Conservation (phyloP, 1,140 invertebrate genomes). For the Eubasilissa regina region DNA sequence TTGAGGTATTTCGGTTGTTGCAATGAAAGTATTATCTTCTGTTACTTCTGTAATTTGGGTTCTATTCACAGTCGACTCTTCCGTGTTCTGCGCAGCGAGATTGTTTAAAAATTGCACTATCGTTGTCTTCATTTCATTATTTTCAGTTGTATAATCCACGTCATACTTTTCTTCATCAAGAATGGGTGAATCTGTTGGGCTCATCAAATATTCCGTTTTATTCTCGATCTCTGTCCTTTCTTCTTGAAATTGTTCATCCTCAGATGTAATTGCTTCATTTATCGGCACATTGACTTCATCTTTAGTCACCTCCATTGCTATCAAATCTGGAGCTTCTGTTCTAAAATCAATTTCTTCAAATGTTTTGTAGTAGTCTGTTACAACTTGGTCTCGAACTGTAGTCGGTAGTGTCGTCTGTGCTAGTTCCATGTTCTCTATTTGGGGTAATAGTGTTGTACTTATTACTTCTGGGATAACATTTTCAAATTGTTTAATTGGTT, state of each 20-base stretch:
- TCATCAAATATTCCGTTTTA: slow-evolving; percentile 37
- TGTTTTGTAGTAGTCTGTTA: slow-evolving; percentile 30
- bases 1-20: slow-evolving; percentile 19
- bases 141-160: slow-evolving; percentile 1
- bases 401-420: slow-evolving; percentile 24
- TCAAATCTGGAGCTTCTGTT: slow-evolving; percentile 49
- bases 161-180: slow-evolving; percentile 16
- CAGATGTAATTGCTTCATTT: not conserved
- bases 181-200: not conserved
- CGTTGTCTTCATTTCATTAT: slow-evolving; percentile 25
- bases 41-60: slow-evolving; percentile 20
- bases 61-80: not conserved
- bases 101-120: slow-evolving; percentile 23
- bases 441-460: slow-evolving; percentile 1
- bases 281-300: slow-evolving; percentile 32
- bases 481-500: slow-evolving; percentile 31
- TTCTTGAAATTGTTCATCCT: slow-evolving; percentile 31
- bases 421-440: slow-evolving; percentile 17
- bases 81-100: slow-evolving; percentile 1
- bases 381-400: slow-evolving; percentile 3
- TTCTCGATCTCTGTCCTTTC: slow-evolving; percentile 22
- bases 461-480: not conserved
- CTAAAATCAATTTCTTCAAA: slow-evolving; percentile 48
- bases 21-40: slow-evolving; percentile 18
- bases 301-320: slow-evolving; percentile 39